phyloP scores from a whole-genome alignment of 2,888 invertebrate genomes.

The Cephonodes hylas region DNA sequence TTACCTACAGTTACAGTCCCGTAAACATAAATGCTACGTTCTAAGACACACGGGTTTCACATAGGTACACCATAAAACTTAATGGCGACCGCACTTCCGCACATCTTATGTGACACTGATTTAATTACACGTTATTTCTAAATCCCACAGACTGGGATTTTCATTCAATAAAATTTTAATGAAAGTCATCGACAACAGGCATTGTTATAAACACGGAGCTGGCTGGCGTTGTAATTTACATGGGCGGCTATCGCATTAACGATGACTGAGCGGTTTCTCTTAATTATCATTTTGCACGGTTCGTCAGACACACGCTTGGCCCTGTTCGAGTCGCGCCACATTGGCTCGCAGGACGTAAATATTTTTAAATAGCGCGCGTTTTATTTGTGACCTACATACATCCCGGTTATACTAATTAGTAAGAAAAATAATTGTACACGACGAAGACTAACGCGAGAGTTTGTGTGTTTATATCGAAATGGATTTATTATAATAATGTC shows the following conservation, averaged over 20 bases:
- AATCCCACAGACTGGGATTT: conserved; percentile 41
- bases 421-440: background rate
- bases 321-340: conserved; percentile 38
- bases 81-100: conserved; percentile 11
- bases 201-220: conserved; percentile 64
- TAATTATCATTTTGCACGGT: conserved; percentile 81
- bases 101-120: conserved; percentile 15
- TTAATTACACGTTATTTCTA: conserved; percentile 23
- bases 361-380: background rate
- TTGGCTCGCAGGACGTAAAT: background rate
- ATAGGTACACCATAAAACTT: conserved; percentile 1
- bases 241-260: conserved; percentile 74
- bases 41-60: background rate
- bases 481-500: background rate
- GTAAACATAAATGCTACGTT: background rate
- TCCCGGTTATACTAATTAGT: background rate
- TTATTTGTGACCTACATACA: background rate
- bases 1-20: background rate
- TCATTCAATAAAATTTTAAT: conserved; percentile 66
- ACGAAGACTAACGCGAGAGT: no score
- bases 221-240: conserved; percentile 65
- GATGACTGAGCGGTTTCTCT: conserved; percentile 79
- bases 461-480: no score
- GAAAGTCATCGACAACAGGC: conserved; percentile 61
- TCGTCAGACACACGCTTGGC: conserved; percentile 68